Conservation (phyloP, 2,113 vertebrate genomes). For the Tetraodon nigroviridis region DNA sequence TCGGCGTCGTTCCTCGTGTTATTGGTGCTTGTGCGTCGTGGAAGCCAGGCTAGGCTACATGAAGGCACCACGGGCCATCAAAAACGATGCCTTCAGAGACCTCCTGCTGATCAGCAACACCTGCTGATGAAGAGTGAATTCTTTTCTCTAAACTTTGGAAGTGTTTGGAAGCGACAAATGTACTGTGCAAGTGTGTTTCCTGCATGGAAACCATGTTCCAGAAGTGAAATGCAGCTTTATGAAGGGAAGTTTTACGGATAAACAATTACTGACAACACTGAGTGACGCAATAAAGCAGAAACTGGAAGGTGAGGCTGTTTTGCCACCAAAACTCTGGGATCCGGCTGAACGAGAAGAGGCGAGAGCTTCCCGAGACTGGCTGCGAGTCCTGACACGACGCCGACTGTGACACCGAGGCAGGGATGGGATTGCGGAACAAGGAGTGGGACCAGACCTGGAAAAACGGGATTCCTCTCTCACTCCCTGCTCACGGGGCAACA, state of each 20-base stretch:
- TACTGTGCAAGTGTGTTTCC: neutral
- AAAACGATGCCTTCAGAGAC: too few species aligned
- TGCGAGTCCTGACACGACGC: constrained; percentile 60
- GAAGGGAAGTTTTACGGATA: neutral
- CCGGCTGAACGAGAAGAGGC: constrained; percentile 49
- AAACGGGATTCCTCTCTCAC: constrained; percentile 70
- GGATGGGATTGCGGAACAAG: constrained; percentile 46
- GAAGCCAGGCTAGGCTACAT: too few species aligned
- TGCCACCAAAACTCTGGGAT: constrained; percentile 39
- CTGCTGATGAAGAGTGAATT: too few species aligned
- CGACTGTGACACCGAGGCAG: constrained; percentile 20
- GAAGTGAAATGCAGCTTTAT: neutral
- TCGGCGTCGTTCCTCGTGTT: too few species aligned
- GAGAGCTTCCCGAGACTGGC: constrained; percentile 44
- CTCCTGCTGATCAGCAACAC: too few species aligned
- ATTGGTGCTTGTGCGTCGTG: too few species aligned
- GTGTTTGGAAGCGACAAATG: too few species aligned
- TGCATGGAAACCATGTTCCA: neutral
- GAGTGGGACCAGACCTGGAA: constrained; percentile 65
- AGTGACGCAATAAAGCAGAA: neutral
- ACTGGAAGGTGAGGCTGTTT: neutral
- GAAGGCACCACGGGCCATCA: too few species aligned
- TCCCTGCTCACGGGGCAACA: constrained; percentile 63
- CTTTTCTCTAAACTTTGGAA: too few species aligned
- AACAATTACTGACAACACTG: neutral